phyloP scores from a whole-genome alignment of 2,113 vertebrate genomes.

The Pimephales promelas region DNA sequence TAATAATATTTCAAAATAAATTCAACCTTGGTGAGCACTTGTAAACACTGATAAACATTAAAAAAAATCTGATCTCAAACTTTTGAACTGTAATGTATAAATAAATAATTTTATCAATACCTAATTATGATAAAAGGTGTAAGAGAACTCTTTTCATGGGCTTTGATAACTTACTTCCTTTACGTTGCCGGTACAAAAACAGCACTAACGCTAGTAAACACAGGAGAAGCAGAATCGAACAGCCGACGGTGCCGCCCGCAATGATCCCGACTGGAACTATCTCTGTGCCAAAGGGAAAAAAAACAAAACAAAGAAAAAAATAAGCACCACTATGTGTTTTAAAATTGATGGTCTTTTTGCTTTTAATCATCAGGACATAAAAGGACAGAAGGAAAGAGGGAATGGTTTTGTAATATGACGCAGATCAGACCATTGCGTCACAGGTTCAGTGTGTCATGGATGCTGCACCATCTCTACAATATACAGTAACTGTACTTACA shows the following conservation, averaged over 20 bases:
- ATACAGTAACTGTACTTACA: not conserved
- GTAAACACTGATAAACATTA: not conserved
- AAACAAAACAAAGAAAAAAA: slow-evolving; percentile 12
- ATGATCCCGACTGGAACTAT: slow-evolving; percentile 89
- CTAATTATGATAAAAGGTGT: not conserved
- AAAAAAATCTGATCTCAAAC: not conserved
- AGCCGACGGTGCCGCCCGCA: slow-evolving; percentile 83
- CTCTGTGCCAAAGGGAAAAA: slow-evolving; percentile 70
- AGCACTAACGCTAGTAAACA: slow-evolving; percentile 82
- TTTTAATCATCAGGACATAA: not conserved
- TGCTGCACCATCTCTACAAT: not conserved
- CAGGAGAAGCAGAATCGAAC: slow-evolving; percentile 82
- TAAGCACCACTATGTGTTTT: not conserved
- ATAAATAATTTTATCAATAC: not conserved
- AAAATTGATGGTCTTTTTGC: not conserved
- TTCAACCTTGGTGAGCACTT: not conserved
- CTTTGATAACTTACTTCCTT: slow-evolving; percentile 89
- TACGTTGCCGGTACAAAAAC: slow-evolving; percentile 92
- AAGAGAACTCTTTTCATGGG: not conserved
- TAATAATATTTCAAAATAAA: slow-evolving; percentile 1
- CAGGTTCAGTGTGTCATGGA: not conserved
- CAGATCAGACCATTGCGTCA: not conserved
- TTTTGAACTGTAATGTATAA: not conserved
- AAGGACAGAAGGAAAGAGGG: not conserved
- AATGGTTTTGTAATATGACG: not conserved